Conservation (phyloP, 2,888 invertebrate species). For the Erebia epiphron region DNA sequence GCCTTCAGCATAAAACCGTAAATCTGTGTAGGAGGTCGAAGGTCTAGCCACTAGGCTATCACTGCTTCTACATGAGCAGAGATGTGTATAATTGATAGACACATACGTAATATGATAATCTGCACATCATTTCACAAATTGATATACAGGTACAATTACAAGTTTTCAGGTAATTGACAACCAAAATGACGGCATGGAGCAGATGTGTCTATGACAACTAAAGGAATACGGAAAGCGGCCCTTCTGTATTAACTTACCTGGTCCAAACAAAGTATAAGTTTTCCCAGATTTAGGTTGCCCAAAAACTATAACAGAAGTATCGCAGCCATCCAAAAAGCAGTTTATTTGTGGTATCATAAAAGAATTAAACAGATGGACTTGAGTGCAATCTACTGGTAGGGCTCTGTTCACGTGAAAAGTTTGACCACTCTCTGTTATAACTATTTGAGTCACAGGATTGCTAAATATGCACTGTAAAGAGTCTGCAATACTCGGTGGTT, state of each 20-base stretch:
- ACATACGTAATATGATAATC: too few species aligned
- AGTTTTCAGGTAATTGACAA: too few species aligned
- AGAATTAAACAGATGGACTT: constrained; percentile 85
- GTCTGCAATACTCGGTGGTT: constrained; percentile 81
- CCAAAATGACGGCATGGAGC: background rate
- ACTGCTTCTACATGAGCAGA: too few species aligned
- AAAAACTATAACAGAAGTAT: constrained; percentile 88
- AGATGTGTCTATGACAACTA: too few species aligned
- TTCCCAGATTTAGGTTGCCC: constrained; percentile 88
- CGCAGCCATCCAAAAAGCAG: constrained; percentile 88
- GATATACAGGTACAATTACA: too few species aligned
- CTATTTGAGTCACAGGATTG: constrained; percentile 82
- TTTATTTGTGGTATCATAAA: constrained; percentile 86
- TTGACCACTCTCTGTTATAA: constrained; percentile 84
- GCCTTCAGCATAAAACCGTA: too few species aligned
- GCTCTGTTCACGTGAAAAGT: constrained; percentile 80
- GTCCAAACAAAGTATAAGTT: constrained; percentile 88
- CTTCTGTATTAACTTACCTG: constrained; percentile 71
- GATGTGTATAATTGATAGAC: too few species aligned
- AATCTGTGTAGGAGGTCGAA: too few species aligned
- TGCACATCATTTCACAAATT: too few species aligned
- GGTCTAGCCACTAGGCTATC: too few species aligned
- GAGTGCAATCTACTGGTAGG: constrained; percentile 83
- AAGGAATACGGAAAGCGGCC: background rate
- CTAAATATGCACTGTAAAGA: constrained; percentile 83